Conservation (phyloP, 2,888 invertebrate genomes). For the Ichneumoninae sp. region DNA sequence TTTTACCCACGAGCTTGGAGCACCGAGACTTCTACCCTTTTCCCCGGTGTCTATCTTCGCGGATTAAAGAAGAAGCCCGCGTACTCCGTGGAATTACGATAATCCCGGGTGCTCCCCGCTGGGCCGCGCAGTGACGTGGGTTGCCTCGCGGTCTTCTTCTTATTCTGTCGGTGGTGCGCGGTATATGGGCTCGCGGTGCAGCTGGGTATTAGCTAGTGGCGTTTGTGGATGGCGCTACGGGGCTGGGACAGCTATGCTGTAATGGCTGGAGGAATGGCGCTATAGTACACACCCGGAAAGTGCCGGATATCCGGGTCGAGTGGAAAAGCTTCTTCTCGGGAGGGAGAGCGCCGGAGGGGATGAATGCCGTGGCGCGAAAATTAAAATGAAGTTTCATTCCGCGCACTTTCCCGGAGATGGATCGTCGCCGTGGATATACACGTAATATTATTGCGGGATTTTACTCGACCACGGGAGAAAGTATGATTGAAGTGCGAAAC, state of each 20-base stretch:
- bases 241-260: slow-evolving; percentile 30
- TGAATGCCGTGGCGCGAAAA: slow-evolving; percentile 11
- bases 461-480: slow-evolving; percentile 4
- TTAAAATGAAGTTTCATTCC: slow-evolving; percentile 42
- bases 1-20: slow-evolving; percentile 11
- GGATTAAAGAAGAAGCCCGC: slow-evolving; percentile 47
- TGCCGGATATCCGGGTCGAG: slow-evolving; percentile 52
- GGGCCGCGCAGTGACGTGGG: slow-evolving; percentile 40
- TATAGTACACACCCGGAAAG: slow-evolving; percentile 45
- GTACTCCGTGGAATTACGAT: slow-evolving; percentile 46
- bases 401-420: background rate
- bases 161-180: background rate
- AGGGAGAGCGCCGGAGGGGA: background rate
- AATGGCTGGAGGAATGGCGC: slow-evolving; percentile 35
- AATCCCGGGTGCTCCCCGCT: slow-evolving; percentile 30
- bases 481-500: slow-evolving; percentile 6
- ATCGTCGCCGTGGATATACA: slow-evolving; percentile 19
- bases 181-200: background rate
- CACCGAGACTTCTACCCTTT: slow-evolving; percentile 41
- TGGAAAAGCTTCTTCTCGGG: slow-evolving; percentile 35
- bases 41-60: slow-evolving; percentile 40
- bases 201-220: slow-evolving; percentile 38
- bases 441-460: background rate
- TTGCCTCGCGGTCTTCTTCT: slow-evolving; percentile 2
- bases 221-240: slow-evolving; percentile 28